phyloP scores from a whole-genome alignment of 1,140 invertebrate species.

The Lucilia sericata region DNA sequence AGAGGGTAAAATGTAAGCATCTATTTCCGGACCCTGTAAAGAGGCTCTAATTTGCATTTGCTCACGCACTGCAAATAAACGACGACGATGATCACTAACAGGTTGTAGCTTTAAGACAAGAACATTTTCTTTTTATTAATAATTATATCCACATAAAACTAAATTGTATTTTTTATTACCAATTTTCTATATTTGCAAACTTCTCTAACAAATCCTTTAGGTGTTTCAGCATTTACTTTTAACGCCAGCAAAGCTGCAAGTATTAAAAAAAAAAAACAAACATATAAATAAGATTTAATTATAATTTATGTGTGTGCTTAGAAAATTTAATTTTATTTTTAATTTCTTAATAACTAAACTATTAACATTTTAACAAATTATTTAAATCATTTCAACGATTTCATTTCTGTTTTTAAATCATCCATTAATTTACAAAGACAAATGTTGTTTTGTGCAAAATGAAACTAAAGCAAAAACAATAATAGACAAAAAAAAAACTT shows the following conservation, averaged over 20 bases:
- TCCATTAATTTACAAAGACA: background rate
- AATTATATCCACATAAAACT: background rate
- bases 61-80: constrained; percentile 73
- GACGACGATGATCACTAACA: constrained; percentile 65
- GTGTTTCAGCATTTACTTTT: constrained; percentile 49
- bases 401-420: background rate
- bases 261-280: background rate
- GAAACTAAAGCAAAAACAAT: background rate
- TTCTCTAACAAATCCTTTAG: constrained; percentile 58
- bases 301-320: background rate
- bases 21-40: constrained; percentile 74
- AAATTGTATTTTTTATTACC: constrained; percentile 47
- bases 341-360: background rate
- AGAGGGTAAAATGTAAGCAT: constrained; percentile 82
- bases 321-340: background rate
- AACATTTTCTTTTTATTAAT: background rate
- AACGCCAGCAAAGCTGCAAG: constrained; percentile 49
- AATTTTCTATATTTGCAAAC: constrained; percentile 61
- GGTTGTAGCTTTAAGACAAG: constrained; percentile 55
- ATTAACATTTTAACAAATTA: background rate
- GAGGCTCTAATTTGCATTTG: constrained; percentile 75
- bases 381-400: constrained; percentile 4
- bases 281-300: background rate
- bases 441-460: background rate
- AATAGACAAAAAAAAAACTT: too few relatives aligned